Percentiles rank a stretch among this genome's conserved stretches.
Evolutionary conservation across 2,888 invertebrate genomes (phyloP).

Genomic region (Torymus auratus): DNA sequence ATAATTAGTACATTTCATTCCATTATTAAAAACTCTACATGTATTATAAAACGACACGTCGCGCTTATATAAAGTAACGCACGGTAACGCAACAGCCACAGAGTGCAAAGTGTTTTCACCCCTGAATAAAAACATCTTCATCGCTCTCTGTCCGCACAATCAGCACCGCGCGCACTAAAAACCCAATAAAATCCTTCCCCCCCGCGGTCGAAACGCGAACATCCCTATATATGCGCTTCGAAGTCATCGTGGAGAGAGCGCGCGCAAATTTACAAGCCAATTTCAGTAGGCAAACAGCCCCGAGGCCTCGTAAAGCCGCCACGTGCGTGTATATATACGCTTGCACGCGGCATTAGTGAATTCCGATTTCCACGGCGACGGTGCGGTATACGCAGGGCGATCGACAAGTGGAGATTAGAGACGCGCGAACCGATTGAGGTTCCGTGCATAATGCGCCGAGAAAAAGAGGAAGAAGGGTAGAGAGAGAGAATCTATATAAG

Average conservation of each 20-base stretch:
- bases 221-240: too few species aligned
- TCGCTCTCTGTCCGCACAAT: not conserved
- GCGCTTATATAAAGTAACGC: not conserved
- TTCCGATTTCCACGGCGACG: slow-evolving; percentile 12
- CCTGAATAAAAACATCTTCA: not conserved
- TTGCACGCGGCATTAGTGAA: not conserved
- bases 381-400: not conserved
- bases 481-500: not conserved
- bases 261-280: slow-evolving; percentile 35
- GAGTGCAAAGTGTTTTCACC: not conserved
- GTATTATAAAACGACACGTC: too few species aligned
- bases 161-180: slow-evolving; percentile 5
- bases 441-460: slow-evolving; percentile 2
- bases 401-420: slow-evolving; percentile 9
- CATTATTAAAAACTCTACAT: too few species aligned
- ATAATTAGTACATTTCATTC: too few species aligned
- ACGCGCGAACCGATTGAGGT: not conserved
- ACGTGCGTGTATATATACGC: slow-evolving; percentile 1
- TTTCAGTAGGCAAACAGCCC: slow-evolving; percentile 28
- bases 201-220: too few species aligned
- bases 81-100: not conserved
- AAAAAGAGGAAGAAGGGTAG: not conserved
- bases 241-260: not conserved
- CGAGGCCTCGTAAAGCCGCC: slow-evolving; percentile 13
- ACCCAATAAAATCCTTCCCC: not conserved